Percentiles rank a stretch among this genome's conserved stretches.
These are phyloP conservation scores for Thysanoteuthis rhombus DNA, from an alignment of 2,888 invertebrate species.

Conservation along the genomic window DNA sequence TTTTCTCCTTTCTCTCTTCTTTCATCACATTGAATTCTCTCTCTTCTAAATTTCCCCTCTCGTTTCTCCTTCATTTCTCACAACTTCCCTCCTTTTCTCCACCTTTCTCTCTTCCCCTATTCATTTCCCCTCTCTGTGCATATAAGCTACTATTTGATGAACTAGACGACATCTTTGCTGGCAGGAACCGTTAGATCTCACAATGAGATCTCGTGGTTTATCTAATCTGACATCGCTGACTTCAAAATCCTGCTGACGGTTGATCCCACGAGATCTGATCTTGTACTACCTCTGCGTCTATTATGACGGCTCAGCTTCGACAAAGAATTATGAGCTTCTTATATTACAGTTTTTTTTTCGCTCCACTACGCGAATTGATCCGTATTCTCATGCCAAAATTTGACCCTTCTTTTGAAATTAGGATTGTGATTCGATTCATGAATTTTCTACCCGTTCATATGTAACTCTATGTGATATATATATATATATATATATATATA, in stretches of 20 bases:
- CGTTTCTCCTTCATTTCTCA: too few relatives aligned
- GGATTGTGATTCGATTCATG: background rate
- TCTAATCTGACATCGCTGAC: background rate
- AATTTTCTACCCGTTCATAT: too few relatives aligned
- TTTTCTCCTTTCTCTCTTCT: too few relatives aligned
- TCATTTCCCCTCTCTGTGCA: too few relatives aligned
- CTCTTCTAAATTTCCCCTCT: too few relatives aligned
- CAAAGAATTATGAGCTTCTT: constrained; percentile 12
- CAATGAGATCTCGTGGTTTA: background rate
- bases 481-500: too few relatives aligned
- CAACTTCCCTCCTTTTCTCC: too few relatives aligned
- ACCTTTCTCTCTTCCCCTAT: too few relatives aligned
- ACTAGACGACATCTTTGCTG: background rate
- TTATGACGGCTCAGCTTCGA: background rate
- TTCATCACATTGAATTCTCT: too few relatives aligned
- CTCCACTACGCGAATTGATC: background rate
- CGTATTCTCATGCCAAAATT: background rate
- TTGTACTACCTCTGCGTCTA: background rate
- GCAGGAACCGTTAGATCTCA: background rate
- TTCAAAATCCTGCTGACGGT: background rate
- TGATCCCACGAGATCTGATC: background rate
- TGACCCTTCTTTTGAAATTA: background rate
- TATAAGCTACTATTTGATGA: background rate
- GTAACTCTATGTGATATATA: too few relatives aligned
- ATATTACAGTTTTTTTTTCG: background rate